Evolutionary conservation across 1,140 invertebrate genomes (phyloP), one percentile per base, ranked within the genome.

Genomic region (Gonioctena quinquepunctata): DNA sequence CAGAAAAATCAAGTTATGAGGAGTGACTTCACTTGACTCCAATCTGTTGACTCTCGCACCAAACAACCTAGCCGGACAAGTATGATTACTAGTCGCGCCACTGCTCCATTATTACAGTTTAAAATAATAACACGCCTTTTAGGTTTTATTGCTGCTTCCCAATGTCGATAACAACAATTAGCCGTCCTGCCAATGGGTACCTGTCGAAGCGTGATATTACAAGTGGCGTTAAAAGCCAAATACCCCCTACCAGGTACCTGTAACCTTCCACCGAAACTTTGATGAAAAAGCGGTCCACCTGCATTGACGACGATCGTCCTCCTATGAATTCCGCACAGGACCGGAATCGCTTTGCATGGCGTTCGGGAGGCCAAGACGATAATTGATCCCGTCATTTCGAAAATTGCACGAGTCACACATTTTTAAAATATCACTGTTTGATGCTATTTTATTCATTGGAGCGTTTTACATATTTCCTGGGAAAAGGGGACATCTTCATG

Each of bases 211-310:
- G 60, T 48, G 63, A 66, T 52, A 23, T 54, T 66, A 66, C 63
- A 66, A 66, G 63, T 66, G 63, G 63, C 63, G 63, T 66, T 66
- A 66, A 66, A 66, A 50, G 50, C 50, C 63, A 66, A 66, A 66
- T 66, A 54, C 63, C 48, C 63, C 63, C 63, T 66, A 54, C 63
- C 63, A 54, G 48, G 63, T 66, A 66, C 63, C 63, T 66, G 63
- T 66, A 66, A 52, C 63, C 63, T 66, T 66, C 63, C 49, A 54
- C 50, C 48, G 63, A 66, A 25, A 25, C 19, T 52, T 54, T 54
- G 63, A 66, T 66, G 48, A 66, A 66, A 66, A 66, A 66, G 63
- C 63, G 63, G 63, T 66, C 63, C 63, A 66, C 63, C 63, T 66
- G 63, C 63, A 54, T 50, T 25, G 18, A 48, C 21, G 42, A 66